phyloP scores from a whole-genome alignment of 2,113 vertebrate genomes.

The Varanus komodoensis region DNA sequence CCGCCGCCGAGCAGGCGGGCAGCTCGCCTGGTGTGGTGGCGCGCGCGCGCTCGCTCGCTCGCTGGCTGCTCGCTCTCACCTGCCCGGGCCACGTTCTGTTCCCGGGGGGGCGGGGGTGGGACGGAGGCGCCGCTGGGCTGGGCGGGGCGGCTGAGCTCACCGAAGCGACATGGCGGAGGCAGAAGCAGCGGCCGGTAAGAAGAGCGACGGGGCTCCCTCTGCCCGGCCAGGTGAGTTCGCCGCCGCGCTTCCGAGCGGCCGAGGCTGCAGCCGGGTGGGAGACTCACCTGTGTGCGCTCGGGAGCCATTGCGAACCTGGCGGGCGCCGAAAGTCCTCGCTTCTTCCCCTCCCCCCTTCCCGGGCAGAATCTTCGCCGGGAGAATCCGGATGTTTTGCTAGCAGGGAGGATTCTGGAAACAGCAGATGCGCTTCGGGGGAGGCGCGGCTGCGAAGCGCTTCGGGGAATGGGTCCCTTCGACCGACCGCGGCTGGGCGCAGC shows the following conservation, averaged over 20 bases:
- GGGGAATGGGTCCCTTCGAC: background rate
- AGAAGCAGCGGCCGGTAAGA: background rate
- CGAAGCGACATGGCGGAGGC: constrained; percentile 20
- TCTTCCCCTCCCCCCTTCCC: too few species aligned
- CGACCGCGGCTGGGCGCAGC: too few species aligned
- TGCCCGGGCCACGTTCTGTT: constrained; percentile 28
- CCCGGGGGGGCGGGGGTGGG: background rate
- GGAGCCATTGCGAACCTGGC: background rate
- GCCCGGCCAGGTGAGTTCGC: background rate
- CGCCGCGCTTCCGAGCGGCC: background rate
- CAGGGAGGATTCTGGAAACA: background rate
- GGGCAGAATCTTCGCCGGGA: background rate
- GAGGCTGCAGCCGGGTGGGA: background rate
- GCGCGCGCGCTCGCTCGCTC: background rate
- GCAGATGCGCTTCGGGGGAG: background rate
- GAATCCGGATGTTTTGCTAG: background rate
- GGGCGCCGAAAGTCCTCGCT: background rate
- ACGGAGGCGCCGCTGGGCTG: background rate
- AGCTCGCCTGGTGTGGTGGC: background rate
- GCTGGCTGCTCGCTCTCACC: constrained; percentile 30
- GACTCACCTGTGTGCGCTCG: fast-evolving
- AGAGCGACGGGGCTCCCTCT: background rate
- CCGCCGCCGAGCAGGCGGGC: background rate
- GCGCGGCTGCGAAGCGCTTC: background rate
- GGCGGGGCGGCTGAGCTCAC: constrained; percentile 47